Percentiles rank a stretch among this genome's conserved stretches.
Evolutionary conservation across 1,140 invertebrate species (phyloP).

Genomic region (Drosophila eugracilis): DNA sequence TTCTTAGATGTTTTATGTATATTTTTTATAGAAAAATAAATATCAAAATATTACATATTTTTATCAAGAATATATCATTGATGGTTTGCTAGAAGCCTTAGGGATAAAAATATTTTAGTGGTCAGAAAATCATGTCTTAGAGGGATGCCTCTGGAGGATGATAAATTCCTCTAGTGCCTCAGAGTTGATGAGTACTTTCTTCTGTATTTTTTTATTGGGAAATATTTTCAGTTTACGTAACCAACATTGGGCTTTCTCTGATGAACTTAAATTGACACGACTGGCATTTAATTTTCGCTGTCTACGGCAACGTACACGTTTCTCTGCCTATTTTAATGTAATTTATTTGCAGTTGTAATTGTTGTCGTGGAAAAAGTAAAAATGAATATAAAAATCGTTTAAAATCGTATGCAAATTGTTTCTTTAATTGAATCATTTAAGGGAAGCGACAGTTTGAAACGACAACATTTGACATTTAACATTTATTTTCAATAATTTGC

Average conservation of each 20-base stretch:
- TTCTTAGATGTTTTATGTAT: too few relatives aligned
- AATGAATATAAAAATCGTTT: slow-evolving; percentile 36
- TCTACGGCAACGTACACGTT: slow-evolving; percentile 20
- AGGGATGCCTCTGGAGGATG: too few relatives aligned
- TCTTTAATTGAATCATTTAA: slow-evolving; percentile 81
- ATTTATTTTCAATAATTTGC: slow-evolving; percentile 77
- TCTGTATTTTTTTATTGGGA: slow-evolving; percentile 51
- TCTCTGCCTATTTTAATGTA: slow-evolving; percentile 74
- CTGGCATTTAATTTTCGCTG: slow-evolving; percentile 56
- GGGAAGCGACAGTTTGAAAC: slow-evolving; percentile 30
- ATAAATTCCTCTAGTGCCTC: too few relatives aligned
- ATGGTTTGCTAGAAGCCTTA: too few relatives aligned
- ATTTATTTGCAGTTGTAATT: slow-evolving; percentile 79
- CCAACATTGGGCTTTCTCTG: slow-evolving; percentile 28
- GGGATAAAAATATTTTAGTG: too few relatives aligned
- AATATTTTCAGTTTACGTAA: slow-evolving; percentile 48
- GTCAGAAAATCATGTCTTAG: too few relatives aligned
- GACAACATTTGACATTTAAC: slow-evolving; percentile 43
- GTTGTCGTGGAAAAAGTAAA: slow-evolving; percentile 31
- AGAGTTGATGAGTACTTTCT: too few relatives aligned
- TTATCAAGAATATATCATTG: too few relatives aligned
- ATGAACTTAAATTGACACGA: slow-evolving; percentile 78
- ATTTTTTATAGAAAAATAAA: background rate
- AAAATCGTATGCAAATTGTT: slow-evolving; percentile 70
- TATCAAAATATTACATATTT: background rate